These are phyloP conservation scores for Oscheius sp. DNA, from an alignment of 1,140 invertebrate species.

Conservation along the genomic window DNA sequence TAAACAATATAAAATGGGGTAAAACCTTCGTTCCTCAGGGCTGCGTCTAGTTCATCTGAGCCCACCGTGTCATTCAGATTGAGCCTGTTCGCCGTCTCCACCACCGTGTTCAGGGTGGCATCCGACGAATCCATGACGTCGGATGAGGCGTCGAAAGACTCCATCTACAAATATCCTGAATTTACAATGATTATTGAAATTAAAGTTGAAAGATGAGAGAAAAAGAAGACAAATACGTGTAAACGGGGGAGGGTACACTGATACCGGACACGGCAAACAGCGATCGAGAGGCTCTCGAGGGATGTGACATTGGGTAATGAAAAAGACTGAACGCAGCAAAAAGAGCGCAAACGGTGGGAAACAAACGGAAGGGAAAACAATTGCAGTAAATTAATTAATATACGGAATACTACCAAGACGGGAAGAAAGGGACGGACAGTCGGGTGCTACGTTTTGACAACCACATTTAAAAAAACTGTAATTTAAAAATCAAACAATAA, in stretches of 20 bases:
- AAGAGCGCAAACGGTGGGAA: too few relatives aligned
- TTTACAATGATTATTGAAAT: background rate
- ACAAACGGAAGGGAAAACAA: too few relatives aligned
- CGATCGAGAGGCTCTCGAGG: constrained; percentile 1
- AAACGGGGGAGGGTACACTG: background rate
- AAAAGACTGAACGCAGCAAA: too few relatives aligned
- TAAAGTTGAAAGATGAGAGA: background rate
- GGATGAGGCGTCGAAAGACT: background rate
- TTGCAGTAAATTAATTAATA: too few relatives aligned
- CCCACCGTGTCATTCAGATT: background rate
- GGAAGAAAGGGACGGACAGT: too few relatives aligned
- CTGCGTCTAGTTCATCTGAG: background rate
- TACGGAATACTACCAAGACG: too few relatives aligned
- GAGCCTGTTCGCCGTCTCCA: background rate
- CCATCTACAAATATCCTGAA: too few relatives aligned
- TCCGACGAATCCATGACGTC: constrained; percentile 3
- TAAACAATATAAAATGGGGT: background rate
- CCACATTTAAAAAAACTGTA: too few relatives aligned
- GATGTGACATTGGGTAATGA: too few relatives aligned
- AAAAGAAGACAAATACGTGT: background rate
- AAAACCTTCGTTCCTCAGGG: background rate
- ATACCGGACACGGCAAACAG: constrained; percentile 10
- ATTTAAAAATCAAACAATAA: too few relatives aligned
- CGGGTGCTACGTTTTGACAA: too few relatives aligned
- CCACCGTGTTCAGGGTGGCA: background rate